Base-by-base conservation (phyloP, 2,888 invertebrate genomes). In the Synergus umbraculus region DNA sequence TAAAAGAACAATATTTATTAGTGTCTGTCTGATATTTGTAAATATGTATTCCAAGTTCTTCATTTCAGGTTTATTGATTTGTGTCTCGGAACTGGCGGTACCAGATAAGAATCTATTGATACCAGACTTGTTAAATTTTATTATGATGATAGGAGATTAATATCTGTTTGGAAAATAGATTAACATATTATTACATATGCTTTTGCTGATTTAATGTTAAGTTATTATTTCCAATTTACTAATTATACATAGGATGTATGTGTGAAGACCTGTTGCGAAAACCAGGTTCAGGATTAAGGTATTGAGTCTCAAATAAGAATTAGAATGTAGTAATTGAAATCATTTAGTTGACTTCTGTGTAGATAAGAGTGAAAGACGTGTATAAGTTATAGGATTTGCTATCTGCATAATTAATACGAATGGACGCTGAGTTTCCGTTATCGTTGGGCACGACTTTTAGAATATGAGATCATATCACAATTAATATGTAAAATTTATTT, bases 321-420 rank as follows among this genome's bases (percentile, higher is more conserved):
- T 54, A 54, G n/a, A 73, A 69, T 12, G 73, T 54, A 54, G 73
- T 54, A 54, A 73, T 54, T 73, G 54, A 60, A 73, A 73, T 54
- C 49, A 49, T 73, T 73, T 73, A 54, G 54, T 29, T 54, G 54
- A 41, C 73, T n/a, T 73, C n/a, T 54, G 54, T 73, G 41, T 1
- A 37, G 73, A 73, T 54, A 73, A 8, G 13, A 54, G 22, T 73
- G 15, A 73, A 54, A 73, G 54, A 73, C 73, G 49, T n/a, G 4
- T 73, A 54, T 29, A 10, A 73, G 54, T n/a, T 41, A 54, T 73
- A 73, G 37, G 37, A 58, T 54, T 73, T 73, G 41, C 37, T 73
- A 54, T 73, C 73, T 73, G 41, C 54, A 73, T 73, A 49, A 73
- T 58, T 73, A 37, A 73, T 73, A 73, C 15, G 13, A 67, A 43